Conservation (phyloP, 2,888 invertebrate genomes). For the Leptinotarsa haldemani region DNA sequence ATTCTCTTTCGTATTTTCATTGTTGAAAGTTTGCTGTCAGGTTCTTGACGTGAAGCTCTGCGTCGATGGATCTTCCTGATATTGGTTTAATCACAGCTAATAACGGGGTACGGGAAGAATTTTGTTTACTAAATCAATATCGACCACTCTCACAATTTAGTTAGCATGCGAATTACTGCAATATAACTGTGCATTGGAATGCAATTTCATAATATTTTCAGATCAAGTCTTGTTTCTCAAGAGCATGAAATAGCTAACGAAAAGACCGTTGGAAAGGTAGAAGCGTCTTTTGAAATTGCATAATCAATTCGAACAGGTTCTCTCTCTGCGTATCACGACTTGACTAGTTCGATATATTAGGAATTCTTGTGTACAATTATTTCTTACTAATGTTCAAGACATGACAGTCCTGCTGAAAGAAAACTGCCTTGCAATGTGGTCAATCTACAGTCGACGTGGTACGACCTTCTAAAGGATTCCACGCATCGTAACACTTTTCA, state of each 20-base stretch:
- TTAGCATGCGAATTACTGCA: constrained; percentile 16
- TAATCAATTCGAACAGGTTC: constrained; percentile 39
- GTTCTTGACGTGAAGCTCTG: not conserved
- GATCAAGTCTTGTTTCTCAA: constrained; percentile 18
- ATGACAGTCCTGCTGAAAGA: constrained; percentile 19
- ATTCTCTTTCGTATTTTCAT: too few species aligned
- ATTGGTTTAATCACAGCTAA: not conserved
- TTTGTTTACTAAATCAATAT: not conserved
- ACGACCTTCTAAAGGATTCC: constrained; percentile 37
- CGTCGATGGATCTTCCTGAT: not conserved
- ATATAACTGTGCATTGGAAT: constrained; percentile 26
- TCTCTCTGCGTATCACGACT: constrained; percentile 24
- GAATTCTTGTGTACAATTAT: constrained; percentile 33
- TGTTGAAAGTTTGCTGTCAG: too few species aligned
- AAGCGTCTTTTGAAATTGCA: constrained; percentile 34
- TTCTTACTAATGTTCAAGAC: constrained; percentile 26
- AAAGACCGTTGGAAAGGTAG: constrained; percentile 25
- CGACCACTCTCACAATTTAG: constrained; percentile 13
- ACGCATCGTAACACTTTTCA: constrained; percentile 34
- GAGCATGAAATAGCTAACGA: constrained; percentile 34
- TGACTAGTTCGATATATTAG: constrained; percentile 31
- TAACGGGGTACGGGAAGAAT: not conserved
- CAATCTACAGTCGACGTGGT: constrained; percentile 4
- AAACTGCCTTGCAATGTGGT: constrained; percentile 17
- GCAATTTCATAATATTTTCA: constrained; percentile 30